A percentile compares a stretch with the other conserved stretches of the same genome.
phyloP scores from a whole-genome alignment of 2,113 vertebrate genomes.

The Ptychochromis oligacanthus region DNA sequence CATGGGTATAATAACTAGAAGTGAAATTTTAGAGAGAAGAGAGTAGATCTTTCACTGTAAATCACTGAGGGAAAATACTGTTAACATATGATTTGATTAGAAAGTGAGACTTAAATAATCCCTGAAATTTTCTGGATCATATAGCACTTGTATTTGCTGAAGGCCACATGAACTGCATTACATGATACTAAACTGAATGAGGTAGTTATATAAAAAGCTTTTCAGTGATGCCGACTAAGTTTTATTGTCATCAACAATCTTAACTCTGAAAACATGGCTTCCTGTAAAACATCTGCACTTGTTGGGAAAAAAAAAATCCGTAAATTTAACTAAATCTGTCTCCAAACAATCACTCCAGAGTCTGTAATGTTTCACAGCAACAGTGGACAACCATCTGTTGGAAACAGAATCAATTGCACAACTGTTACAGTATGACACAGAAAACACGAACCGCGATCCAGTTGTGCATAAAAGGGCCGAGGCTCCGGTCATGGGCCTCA shows the following conservation, averaged over 20 bases:
- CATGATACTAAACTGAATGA: background rate
- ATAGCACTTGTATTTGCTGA: background rate
- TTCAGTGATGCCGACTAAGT: background rate
- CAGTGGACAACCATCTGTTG: constrained; percentile 35
- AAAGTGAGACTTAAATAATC: constrained; percentile 7
- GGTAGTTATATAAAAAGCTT: constrained; percentile 23
- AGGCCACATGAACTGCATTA: background rate
- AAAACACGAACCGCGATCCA: constrained; percentile 53
- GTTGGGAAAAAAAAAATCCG: constrained; percentile 1
- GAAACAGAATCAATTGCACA: constrained; percentile 56
- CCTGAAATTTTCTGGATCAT: constrained; percentile 25
- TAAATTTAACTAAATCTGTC: constrained; percentile 40
- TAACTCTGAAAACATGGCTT: constrained; percentile 11
- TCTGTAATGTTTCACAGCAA: constrained; percentile 42
- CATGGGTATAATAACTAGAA: background rate
- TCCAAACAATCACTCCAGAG: constrained; percentile 30
- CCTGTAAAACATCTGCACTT: constrained; percentile 49
- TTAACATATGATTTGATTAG: constrained; percentile 20
- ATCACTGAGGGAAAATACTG: constrained; percentile 9
- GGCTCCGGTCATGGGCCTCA: constrained; percentile 58
- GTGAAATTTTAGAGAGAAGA: background rate
- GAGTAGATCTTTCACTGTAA: background rate
- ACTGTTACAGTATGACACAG: constrained; percentile 52
- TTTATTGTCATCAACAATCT: constrained; percentile 27
- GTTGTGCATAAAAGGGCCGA: constrained; percentile 74